phyloP scores from a whole-genome alignment of 1,140 invertebrate species.

The Brachionus calyciflorus region DNA sequence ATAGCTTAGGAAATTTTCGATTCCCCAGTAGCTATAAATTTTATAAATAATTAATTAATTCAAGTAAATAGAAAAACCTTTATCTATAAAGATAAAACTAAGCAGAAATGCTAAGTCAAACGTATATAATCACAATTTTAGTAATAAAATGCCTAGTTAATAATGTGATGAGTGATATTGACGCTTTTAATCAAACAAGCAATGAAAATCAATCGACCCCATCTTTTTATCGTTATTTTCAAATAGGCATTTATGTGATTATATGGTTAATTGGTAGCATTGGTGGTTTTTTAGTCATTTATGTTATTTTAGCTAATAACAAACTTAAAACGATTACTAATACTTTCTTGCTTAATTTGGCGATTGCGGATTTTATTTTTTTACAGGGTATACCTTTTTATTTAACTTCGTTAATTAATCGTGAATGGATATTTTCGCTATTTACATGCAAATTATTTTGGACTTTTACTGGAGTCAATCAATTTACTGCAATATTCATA shows the following conservation, averaged over 20 bases:
- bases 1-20: background rate
- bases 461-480: slow-evolving; percentile 37
- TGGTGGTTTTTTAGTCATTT: slow-evolving; percentile 57
- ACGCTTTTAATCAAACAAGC: background rate
- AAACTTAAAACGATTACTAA: slow-evolving; percentile 57
- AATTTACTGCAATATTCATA: slow-evolving; percentile 42
- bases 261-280: slow-evolving; percentile 48
- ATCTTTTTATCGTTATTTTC: background rate
- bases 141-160: background rate
- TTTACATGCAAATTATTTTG: slow-evolving; percentile 50
- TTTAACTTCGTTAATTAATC: slow-evolving; percentile 49
- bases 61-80: too few relatives aligned
- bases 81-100: too few relatives aligned
- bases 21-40: slow-evolving; percentile 17
- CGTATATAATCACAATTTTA: background rate
- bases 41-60: too few relatives aligned
- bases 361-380: slow-evolving; percentile 56
- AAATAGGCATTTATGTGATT: slow-evolving; percentile 45
- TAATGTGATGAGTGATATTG: background rate
- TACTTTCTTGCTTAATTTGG: slow-evolving; percentile 58
- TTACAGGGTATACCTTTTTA: slow-evolving; percentile 52
- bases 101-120: slow-evolving; percentile 14
- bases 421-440: slow-evolving; percentile 51
- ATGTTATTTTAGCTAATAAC: slow-evolving; percentile 54
- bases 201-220: background rate